Evolutionary conservation across 2,888 invertebrate species (phyloP).

Genomic region (Lydus trimaculatus): DNA sequence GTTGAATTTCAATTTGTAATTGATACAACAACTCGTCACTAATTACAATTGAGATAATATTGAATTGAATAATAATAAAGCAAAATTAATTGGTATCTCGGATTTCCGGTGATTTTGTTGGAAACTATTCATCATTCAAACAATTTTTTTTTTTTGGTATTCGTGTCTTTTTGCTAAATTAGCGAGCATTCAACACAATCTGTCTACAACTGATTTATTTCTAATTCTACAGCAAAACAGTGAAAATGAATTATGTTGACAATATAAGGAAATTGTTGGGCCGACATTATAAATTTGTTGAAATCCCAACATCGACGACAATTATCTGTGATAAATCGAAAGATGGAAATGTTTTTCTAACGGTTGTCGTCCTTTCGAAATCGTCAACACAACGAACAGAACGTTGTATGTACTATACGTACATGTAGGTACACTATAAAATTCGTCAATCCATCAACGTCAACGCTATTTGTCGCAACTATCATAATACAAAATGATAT

Average conservation of each 20-base stretch:
- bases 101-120: background rate
- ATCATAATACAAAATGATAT: constrained; percentile 29
- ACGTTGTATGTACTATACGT: background rate
- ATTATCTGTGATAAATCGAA: constrained; percentile 3
- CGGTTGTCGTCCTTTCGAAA: background rate
- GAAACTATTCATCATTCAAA: background rate
- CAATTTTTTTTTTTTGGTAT: background rate
- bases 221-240: background rate
- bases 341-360: background rate
- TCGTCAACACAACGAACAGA: background rate
- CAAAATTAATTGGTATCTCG: background rate
- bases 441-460: constrained; percentile 22
- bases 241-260: background rate
- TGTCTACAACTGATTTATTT: background rate
- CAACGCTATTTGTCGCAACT: constrained; percentile 29
- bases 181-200: background rate
- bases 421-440: background rate
- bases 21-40: background rate
- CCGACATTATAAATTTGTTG: background rate
- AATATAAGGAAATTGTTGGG: background rate
- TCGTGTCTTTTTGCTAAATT: background rate
- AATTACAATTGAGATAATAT: constrained; percentile 4
- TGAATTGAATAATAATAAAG: background rate
- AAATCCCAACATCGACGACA: background rate
- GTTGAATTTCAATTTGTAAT: background rate